Base-by-base conservation (phyloP, 1,140 invertebrate species). In the Chrysomallon squamiferum region DNA sequence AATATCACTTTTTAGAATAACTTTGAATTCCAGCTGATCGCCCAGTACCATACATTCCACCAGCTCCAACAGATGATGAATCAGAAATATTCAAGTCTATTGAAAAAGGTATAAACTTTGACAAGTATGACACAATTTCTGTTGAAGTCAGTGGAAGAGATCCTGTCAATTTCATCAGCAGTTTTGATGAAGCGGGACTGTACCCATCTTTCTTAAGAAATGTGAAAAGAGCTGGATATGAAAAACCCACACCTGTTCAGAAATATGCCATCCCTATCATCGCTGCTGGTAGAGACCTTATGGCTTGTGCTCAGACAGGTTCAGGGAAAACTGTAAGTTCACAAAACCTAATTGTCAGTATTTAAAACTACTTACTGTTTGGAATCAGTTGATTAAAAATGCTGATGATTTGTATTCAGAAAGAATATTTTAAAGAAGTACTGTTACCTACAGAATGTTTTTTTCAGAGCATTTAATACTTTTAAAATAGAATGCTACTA, bases 261-360 rank as follows among this genome's bases (percentile, higher is more conserved):
- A 96, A 96, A 76, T 87, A 93, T 70, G 90, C 94, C 0, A 91
- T 98, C 52, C 95, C 96, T 0, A 91, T 93, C 18, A 91, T 98
- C 43, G 83, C 91, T 78, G 85, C 65, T 0, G 90, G 91, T 5
- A 84, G 94, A 52, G 96, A 99, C 87, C 74, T 99, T 9, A 98
- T 99, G 95, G 96, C 91, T 0, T 98, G 96, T 84, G 96, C 97
- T 0, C 96, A 99, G 85, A 99, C 97, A 43, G 97, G 97, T 0
- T 97, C 95, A 0, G 97, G 97, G 38, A 99, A 99, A 89, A 97
- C 95, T 15, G 89, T 89, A 84, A 85, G 83, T 81, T n/a, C n/a
- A n/a, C n/a, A n/a, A n/a, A n/a, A 69, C 27, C 15, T 45, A 1
- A 45, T n/a, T n/a, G n/a, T n/a, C n/a, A n/a, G n/a, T n/a, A n/a